Evolutionary conservation across 2,797 vertebrate genomes (phyloP).

Genomic region (Margarornis squamiger): DNA sequence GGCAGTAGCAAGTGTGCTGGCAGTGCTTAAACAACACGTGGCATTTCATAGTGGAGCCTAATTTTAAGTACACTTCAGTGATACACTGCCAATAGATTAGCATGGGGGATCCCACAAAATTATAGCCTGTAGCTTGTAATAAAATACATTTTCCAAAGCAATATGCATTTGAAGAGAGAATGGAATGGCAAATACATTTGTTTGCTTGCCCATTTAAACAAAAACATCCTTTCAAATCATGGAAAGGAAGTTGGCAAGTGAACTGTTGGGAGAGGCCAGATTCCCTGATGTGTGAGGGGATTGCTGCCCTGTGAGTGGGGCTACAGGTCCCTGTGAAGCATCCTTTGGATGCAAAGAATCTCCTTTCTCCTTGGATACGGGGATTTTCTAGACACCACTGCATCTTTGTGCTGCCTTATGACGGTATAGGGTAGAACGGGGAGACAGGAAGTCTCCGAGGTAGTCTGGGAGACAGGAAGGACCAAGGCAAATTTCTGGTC

Average conservation of each 20-base stretch:
- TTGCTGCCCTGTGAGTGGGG: neutral
- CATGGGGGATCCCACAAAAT: neutral
- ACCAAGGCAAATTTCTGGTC: neutral
- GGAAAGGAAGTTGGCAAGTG: neutral
- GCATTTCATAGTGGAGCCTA: neutral
- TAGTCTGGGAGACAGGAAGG: neutral
- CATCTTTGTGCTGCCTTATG: neutral
- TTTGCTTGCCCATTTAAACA: neutral
- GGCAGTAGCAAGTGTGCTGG: neutral
- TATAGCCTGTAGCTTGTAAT: neutral
- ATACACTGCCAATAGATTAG: neutral
- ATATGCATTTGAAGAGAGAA: neutral
- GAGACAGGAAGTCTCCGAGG: neutral
- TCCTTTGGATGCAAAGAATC: neutral
- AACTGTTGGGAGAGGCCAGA: neutral
- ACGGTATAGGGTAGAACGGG: neutral
- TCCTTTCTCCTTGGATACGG: neutral
- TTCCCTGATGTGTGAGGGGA: neutral
- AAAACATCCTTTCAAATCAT: neutral
- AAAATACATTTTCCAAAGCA: conserved; percentile 16
- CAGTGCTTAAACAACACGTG: neutral
- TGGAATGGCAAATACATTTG: neutral
- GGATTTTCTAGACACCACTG: neutral
- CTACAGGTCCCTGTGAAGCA: neutral
- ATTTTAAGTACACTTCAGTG: conserved; percentile 19